These are phyloP conservation scores for Pterocles burchelli DNA, from an alignment of 2,113 vertebrate genomes.

Conservation along the genomic window DNA sequence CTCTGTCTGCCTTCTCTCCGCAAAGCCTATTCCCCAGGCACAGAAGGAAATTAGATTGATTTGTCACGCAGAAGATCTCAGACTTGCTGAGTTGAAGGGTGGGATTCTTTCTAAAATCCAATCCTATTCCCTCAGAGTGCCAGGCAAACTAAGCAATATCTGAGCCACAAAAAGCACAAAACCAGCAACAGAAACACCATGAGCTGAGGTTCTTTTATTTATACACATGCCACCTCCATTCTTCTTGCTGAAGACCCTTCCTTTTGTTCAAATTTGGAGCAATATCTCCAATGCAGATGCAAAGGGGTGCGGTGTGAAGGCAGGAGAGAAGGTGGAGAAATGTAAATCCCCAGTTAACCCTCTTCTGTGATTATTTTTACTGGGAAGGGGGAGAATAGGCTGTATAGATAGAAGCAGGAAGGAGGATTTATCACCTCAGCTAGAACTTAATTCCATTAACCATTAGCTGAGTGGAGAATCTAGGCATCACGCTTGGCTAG, in stretches of 20 bases:
- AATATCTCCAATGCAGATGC: background rate
- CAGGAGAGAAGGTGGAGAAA: background rate
- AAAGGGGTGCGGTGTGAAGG: background rate
- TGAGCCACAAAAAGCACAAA: background rate
- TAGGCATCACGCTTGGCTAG: background rate
- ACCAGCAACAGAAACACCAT: background rate
- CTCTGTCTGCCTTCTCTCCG: background rate
- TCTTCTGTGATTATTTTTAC: background rate
- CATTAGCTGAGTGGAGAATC: conserved; percentile 4
- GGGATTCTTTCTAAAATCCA: background rate
- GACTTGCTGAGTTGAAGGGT: background rate
- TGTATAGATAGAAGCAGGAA: background rate
- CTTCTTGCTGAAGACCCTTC: background rate
- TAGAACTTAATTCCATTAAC: background rate
- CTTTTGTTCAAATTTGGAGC: background rate
- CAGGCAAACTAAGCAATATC: background rate
- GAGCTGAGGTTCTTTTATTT: background rate
- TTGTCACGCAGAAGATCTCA: background rate
- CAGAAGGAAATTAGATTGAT: background rate
- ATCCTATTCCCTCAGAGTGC: background rate
- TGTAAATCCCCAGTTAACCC: background rate
- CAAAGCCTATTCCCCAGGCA: background rate
- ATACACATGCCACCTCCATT: background rate
- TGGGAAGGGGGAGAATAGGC: background rate
- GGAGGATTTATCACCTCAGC: conserved; percentile 11